These are phyloP conservation scores for Brachirus orientalis DNA, from an alignment of 2,113 vertebrate species.

Conservation along the genomic window DNA sequence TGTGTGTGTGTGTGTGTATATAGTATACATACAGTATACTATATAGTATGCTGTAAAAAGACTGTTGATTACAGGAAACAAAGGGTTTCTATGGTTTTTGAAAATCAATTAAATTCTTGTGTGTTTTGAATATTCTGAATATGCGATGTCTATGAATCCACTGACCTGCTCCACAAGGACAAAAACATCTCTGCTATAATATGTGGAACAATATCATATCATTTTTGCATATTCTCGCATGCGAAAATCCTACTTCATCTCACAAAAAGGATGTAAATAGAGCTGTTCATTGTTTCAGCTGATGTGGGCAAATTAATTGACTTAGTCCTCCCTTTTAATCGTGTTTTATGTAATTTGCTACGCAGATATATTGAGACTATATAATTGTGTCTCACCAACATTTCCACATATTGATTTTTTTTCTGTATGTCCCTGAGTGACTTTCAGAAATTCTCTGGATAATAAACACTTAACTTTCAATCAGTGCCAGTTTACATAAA, in stretches of 20 bases:
- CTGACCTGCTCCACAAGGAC: too few species aligned
- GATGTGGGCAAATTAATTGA: not conserved
- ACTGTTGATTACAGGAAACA: conserved; percentile 5
- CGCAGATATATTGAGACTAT: conserved; percentile 10
- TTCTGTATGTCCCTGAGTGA: not conserved
- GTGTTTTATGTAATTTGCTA: conserved; percentile 15
- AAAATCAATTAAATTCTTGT: not conserved
- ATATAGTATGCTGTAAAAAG: conserved; percentile 5
- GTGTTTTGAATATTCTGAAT: too few species aligned
- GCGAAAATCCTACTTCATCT: too few species aligned
- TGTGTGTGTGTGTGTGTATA: too few species aligned
- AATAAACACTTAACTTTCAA: not conserved
- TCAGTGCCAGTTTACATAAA: conserved; percentile 1
- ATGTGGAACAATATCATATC: too few species aligned
- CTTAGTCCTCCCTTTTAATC: not conserved
- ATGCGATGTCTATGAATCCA: too few species aligned
- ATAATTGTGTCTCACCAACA: conserved; percentile 18
- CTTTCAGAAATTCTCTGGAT: conserved; percentile 11
- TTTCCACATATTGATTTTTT: conserved; percentile 31
- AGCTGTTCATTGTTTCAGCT: not conserved
- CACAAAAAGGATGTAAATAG: too few species aligned
- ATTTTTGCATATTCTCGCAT: too few species aligned
- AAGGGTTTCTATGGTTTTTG: too few species aligned
- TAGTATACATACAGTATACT: too few species aligned
- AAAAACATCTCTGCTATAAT: too few species aligned